phyloP scores from a whole-genome alignment of 1,140 invertebrate species.

The Euschistus heros region DNA sequence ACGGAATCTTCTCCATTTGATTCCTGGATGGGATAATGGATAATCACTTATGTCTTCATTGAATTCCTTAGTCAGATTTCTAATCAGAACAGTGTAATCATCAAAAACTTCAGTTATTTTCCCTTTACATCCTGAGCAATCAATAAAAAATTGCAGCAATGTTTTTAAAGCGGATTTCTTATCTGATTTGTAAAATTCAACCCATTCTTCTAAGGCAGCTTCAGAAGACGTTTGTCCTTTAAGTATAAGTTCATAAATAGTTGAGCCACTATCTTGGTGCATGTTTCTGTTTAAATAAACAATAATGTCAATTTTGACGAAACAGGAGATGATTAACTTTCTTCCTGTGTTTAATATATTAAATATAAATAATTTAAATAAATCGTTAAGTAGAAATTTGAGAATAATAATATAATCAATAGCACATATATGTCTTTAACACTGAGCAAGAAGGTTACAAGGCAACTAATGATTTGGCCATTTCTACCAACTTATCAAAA shows the following conservation, averaged over 20 bases:
- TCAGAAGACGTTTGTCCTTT: neutral
- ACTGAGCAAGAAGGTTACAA: too few relatives aligned
- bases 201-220: neutral
- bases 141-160: neutral
- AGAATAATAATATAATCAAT: too few relatives aligned
- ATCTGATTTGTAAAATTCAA: neutral
- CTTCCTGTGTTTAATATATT: too few relatives aligned
- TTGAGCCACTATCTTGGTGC: too few relatives aligned
- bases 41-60: slow-evolving; percentile 1
- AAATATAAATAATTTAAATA: too few relatives aligned
- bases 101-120: neutral
- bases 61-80: neutral
- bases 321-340: too few relatives aligned
- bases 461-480: too few relatives aligned
- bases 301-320: too few relatives aligned
- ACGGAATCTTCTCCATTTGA: neutral
- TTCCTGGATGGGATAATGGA: neutral
- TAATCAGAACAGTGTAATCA: neutral
- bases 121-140: slow-evolving; percentile 6
- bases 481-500: too few relatives aligned
- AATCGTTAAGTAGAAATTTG: too few relatives aligned
- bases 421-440: too few relatives aligned
- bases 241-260: neutral
- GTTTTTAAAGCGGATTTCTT: neutral
- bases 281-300: too few relatives aligned